Evolutionary conservation across 2,113 vertebrate species (phyloP), one percentile per base, ranked within the genome.

Genomic region (Actenoides hombroni): DNA sequence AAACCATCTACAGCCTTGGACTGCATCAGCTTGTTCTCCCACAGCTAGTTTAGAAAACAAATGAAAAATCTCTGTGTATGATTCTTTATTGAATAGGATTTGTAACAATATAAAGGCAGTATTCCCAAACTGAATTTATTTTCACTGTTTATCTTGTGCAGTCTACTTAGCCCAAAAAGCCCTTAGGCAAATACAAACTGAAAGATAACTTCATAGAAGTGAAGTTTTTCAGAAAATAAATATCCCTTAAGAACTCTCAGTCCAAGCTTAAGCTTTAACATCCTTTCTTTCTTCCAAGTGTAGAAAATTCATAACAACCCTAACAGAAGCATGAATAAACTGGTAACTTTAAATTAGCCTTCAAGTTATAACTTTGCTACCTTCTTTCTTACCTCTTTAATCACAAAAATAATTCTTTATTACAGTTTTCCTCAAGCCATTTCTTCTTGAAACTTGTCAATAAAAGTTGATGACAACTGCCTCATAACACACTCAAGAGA

Each of bases 1-100:
- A 99, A 99, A 85, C 99, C 99, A 96, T 99, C 99, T 96, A 99
- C 99, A 39, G 99, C 99, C 96, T 99, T 99, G 15, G 99, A 99
- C 97, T 99, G 99, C 98, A 99, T 98, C 95, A 99, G 97, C 86
- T 99, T 99, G 97, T 98, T 99, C 97, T 99, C 99, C 99, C 99
- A 99, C 40, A 99, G 98, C 99, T 99, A 94, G 60, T 85, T 87
- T 37, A 84, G 95, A 96, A 91, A 79, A 80, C 33, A 88, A 88
- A 51, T 95, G 37, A 63, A 81, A 86, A 85, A 89, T 48, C 42
- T 29, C 42, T 29, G 21, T 71, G 31, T 69, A 31, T 1, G 0
- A 51, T 46, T 87, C 87, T 53, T 90, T 51, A 83, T 8, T 81
- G 48, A 24, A 28, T 11, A 35, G 16, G 13, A 77, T 65, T 68